phyloP scores from a whole-genome alignment of 2,113 vertebrate species.

The Plecturocebus donacophilus region DNA sequence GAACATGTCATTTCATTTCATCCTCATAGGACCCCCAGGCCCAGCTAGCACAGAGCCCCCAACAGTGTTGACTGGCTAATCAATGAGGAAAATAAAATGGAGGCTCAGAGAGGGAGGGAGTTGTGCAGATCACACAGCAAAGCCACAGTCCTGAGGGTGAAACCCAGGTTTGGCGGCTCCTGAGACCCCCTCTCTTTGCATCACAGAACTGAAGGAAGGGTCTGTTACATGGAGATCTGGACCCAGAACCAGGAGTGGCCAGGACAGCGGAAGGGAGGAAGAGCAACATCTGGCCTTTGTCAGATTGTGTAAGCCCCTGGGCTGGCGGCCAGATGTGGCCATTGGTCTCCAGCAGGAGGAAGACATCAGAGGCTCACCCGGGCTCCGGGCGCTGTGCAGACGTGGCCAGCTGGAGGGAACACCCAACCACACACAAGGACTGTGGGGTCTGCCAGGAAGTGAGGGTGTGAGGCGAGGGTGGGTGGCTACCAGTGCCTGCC shows the following conservation, averaged over 20 bases:
- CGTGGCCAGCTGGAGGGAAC: background rate
- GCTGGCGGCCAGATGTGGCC: conserved; percentile 34
- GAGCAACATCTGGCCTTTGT: conserved; percentile 47
- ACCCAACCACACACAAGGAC: background rate
- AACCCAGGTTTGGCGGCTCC: background rate
- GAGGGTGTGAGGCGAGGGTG: background rate
- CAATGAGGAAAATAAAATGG: background rate
- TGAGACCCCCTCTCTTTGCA: background rate
- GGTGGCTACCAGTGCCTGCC: background rate
- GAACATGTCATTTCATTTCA: fast-evolving
- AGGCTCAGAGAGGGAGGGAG: background rate
- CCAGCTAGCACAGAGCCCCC: background rate
- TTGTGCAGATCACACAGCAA: background rate
- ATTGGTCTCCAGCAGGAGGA: background rate
- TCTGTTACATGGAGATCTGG: background rate
- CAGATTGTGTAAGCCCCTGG: background rate
- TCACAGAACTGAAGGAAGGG: background rate
- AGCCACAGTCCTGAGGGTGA: background rate
- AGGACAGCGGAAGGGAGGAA: background rate
- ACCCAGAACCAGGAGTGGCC: background rate
- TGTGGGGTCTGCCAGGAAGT: background rate
- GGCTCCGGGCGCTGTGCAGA: background rate
- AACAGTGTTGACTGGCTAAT: background rate
- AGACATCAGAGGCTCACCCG: background rate
- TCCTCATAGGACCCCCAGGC: background rate